A percentile compares a stretch with the other conserved stretches of the same genome.
These are phyloP conservation scores for Eublepharis macularius DNA, from an alignment of 2,113 vertebrate genomes.

Conservation along the genomic window DNA sequence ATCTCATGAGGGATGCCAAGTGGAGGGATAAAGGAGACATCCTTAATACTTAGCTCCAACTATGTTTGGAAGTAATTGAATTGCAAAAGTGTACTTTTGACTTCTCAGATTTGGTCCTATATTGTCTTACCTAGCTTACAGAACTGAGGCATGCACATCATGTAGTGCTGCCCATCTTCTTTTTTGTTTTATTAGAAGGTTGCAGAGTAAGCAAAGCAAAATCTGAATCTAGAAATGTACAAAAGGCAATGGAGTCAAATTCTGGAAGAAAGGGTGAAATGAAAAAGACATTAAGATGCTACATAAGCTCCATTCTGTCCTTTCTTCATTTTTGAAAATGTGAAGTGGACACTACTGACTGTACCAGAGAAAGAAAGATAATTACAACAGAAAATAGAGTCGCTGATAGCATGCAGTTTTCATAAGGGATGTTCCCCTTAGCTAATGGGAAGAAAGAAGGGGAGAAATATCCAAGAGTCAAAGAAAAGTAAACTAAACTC, in stretches of 20 bases:
- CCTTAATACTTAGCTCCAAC: background rate
- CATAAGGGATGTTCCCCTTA: slow-evolving; percentile 16
- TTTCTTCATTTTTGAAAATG: slow-evolving; percentile 29
- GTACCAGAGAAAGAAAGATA: slow-evolving; percentile 53
- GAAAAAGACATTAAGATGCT: background rate
- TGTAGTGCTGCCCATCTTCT: background rate
- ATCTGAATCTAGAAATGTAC: background rate
- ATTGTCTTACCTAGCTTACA: background rate
- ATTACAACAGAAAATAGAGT: slow-evolving; percentile 49
- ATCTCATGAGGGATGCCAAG: background rate
- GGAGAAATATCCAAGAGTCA: background rate
- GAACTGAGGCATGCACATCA: background rate
- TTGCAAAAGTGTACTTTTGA: background rate
- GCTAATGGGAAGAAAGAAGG: background rate
- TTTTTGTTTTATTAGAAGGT: background rate
- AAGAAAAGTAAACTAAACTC: background rate
- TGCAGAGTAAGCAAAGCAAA: background rate
- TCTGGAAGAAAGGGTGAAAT: background rate
- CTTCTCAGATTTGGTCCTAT: background rate
- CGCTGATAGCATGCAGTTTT: slow-evolving; percentile 24
- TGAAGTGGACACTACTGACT: slow-evolving; percentile 37
- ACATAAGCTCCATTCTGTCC: background rate
- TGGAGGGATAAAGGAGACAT: background rate
- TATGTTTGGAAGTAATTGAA: background rate
- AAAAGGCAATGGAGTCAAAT: background rate